Conservation (phyloP, 2,113 vertebrate genomes). For the Abramis brama region DNA sequence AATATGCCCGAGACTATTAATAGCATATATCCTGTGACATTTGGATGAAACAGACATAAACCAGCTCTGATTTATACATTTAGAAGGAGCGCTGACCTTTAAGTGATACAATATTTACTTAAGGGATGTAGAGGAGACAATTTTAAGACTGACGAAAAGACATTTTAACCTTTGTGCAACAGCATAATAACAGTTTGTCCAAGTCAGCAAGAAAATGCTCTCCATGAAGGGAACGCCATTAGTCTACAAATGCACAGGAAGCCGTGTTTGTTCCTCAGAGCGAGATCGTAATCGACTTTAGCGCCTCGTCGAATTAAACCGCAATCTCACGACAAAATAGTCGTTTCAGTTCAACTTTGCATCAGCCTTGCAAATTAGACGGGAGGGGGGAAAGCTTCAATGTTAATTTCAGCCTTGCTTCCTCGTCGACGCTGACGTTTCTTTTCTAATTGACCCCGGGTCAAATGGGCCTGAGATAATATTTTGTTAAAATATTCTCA, state of each 20-base stretch:
- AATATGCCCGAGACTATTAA: neutral
- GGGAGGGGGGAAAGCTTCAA: constrained; percentile 54
- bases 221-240: neutral
- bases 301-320: constrained; percentile 49
- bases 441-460: constrained; percentile 76
- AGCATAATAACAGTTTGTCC: constrained; percentile 17
- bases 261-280: constrained; percentile 23
- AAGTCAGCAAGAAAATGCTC: constrained; percentile 4
- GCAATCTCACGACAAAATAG: constrained; percentile 63
- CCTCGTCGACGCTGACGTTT: constrained; percentile 64
- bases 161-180: constrained; percentile 15
- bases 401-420: constrained; percentile 61
- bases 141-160: neutral
- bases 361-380: constrained; percentile 60
- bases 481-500: constrained; percentile 81
- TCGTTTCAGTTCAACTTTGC: constrained; percentile 58
- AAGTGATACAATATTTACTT: constrained; percentile 43
- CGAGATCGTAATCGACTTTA: constrained; percentile 44
- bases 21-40: constrained; percentile 38
- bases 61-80: constrained; percentile 21
- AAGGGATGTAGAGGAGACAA: constrained; percentile 21
- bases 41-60: constrained; percentile 27
- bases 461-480: constrained; percentile 77
- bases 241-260: neutral
- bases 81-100: constrained; percentile 26